Evolutionary conservation across 92 coral and sea anemone species (phyloP), one percentile per base, ranked within the genome.

Genomic region (Zoanthus sansibaricus): DNA sequence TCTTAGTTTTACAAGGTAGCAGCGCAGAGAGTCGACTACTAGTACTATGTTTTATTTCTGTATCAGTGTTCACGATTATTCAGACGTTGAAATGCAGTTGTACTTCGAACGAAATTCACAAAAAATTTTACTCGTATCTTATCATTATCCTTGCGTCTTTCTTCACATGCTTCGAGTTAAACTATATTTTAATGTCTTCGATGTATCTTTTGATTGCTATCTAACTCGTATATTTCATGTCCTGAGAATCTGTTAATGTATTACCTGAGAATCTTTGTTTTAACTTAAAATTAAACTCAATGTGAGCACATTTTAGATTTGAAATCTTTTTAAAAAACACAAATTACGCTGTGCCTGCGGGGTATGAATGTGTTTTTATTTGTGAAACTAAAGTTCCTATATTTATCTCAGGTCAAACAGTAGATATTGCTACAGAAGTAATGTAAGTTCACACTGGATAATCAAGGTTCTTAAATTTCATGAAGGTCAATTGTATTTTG

Each of bases 321-420:
- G 37, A 21, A 59, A 59, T 17, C 30, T 10, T 62, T 45, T 17
- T 25, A 79, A 45, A 14, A 64, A 11, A 62, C 45, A 44, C 42
- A 80, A 64, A 80, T 66, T 64, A 44, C 42, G 5, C 4, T 37
- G 64, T 12, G 15, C 59, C 20, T 62, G 54, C 15, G 25, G 44
- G 13, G 20, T 49, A 25, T 25, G 25, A 49, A 80, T 80, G 56
- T 66, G 45, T 67, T 80, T 80, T 80, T 80, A 30, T 47, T 80
- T 58, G 55, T 18, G 5, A 33, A 64, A 42, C 45, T 80, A 45
- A 80, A 37, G 42, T 37, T 37, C 25, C 42, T 64, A 66, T 11
- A 49, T 49, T 66, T 80, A 37, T 62, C 75, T 52, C 15, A 72
- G 10, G 15, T 54, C 61, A 68, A 79, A 79, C 73, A 79, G 84